Percentiles rank a stretch among this genome's conserved stretches.
Conservation (phyloP, 1,140 invertebrate species). For the Potamilus streckersoni region DNA sequence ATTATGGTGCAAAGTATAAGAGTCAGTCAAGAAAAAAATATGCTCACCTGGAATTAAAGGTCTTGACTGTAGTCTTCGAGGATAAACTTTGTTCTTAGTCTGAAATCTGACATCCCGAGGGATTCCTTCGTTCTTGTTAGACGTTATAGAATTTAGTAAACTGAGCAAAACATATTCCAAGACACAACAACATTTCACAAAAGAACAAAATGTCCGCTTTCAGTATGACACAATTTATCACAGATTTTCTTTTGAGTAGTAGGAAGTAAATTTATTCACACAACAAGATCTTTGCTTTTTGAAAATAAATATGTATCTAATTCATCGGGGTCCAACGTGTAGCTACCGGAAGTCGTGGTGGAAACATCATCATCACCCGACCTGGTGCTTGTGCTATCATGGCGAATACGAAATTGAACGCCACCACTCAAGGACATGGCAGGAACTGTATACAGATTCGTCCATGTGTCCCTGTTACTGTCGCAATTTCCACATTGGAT, state of each 20-base stretch:
- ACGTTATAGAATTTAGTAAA: too few relatives aligned
- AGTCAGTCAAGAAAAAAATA: too few relatives aligned
- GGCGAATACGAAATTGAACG: constrained; percentile 15
- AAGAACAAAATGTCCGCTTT: too few relatives aligned
- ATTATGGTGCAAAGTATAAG: too few relatives aligned
- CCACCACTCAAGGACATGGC: constrained; percentile 11
- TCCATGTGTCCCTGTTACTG: constrained; percentile 1
- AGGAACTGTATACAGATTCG: background rate
- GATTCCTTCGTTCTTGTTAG: too few relatives aligned
- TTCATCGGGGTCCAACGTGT: constrained; percentile 20
- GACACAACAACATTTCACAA: too few relatives aligned
- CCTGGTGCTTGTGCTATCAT: constrained; percentile 29
- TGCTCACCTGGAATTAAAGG: too few relatives aligned
- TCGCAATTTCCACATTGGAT: constrained; percentile 1
- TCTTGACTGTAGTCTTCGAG: too few relatives aligned
- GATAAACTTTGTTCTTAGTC: too few relatives aligned
- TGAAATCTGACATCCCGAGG: too few relatives aligned
- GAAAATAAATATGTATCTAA: constrained; percentile 11
- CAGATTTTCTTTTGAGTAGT: constrained; percentile 6
- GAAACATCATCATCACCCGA: constrained; percentile 29
- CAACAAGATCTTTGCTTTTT: constrained; percentile 21
- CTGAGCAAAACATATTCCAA: too few relatives aligned
- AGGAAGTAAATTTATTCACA: constrained; percentile 4
- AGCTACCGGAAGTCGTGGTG: constrained; percentile 31
- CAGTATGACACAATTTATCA: constrained; percentile 7